Conservation (phyloP, 2,113 vertebrate species). For the Laterallus jamaicensis region DNA sequence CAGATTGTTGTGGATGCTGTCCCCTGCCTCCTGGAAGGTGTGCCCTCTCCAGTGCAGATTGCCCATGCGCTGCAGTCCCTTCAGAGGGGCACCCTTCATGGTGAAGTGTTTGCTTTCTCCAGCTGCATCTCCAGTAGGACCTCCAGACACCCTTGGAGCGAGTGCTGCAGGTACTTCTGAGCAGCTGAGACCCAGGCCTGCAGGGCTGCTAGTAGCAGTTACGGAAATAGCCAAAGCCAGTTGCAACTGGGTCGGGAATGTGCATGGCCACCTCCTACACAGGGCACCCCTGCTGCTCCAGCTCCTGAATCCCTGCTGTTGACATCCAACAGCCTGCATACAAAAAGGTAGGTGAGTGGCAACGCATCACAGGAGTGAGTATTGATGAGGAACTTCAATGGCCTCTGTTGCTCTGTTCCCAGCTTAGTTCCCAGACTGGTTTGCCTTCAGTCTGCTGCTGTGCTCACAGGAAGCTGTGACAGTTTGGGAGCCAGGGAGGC, state of each 20-base stretch:
- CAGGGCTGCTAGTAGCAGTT: no score
- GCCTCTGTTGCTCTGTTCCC: background rate
- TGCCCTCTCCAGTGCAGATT: fast-evolving
- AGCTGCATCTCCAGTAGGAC: no score
- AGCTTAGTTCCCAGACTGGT: background rate
- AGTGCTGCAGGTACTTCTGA: fast-evolving
- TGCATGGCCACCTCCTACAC: fast-evolving
- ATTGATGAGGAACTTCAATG: background rate
- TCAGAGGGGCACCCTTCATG: background rate
- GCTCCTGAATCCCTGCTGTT: background rate
- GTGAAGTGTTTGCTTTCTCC: background rate
- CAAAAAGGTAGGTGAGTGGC: background rate
- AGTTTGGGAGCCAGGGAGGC: background rate
- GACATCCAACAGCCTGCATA: background rate
- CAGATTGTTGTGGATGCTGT: fast-evolving
- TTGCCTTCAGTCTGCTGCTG: fast-evolving
- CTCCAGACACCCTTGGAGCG: fast-evolving
- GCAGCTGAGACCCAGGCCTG: fast-evolving
- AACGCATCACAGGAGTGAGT: fast-evolving
- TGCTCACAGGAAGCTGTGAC: background rate
- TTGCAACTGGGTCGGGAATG: no score
- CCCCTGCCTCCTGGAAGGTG: background rate
- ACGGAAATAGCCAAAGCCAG: fast-evolving
- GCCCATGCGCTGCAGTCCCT: no score
- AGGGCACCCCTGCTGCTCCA: fast-evolving